These are phyloP conservation scores for Cottus gobio DNA, from an alignment of 2,113 vertebrate species.

Conservation along the genomic window DNA sequence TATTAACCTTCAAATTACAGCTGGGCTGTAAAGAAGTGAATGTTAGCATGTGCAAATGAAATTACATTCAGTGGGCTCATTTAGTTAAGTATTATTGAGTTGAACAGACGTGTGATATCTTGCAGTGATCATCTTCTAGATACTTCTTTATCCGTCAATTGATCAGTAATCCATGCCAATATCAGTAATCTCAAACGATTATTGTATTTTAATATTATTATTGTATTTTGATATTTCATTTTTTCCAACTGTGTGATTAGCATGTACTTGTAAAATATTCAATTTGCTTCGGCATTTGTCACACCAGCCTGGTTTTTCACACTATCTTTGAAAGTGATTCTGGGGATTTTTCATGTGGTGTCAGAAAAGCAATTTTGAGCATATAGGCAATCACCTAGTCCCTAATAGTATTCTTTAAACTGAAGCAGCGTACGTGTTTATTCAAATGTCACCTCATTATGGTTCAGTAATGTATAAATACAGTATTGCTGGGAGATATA, in stretches of 20 bases:
- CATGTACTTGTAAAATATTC: constrained; percentile 6
- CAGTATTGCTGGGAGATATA: neutral
- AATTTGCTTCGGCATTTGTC: constrained; percentile 20
- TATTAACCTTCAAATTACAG: neutral
- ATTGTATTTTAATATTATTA: neutral
- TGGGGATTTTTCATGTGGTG: constrained; percentile 49
- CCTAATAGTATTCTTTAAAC: constrained; percentile 26
- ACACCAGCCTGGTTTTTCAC: constrained; percentile 13
- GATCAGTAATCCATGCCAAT: neutral
- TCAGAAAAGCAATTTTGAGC: constrained; percentile 48
- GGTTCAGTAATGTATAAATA: constrained; percentile 16
- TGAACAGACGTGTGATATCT: neutral
- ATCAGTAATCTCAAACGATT: neutral
- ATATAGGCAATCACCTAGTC: constrained; percentile 22
- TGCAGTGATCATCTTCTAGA: neutral
- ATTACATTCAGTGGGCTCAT: neutral
- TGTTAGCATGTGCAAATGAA: neutral
- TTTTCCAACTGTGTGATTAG: neutral
- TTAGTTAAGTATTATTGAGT: constrained; percentile 1
- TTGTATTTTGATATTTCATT: neutral
- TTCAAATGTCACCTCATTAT: constrained; percentile 26
- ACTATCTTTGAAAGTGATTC: constrained; percentile 28
- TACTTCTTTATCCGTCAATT: neutral
- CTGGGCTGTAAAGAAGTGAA: neutral
- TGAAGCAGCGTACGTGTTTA: constrained; percentile 4